Evolutionary conservation across 2,113 vertebrate genomes (phyloP), one percentile per base, ranked within the genome.

Genomic region (Gymnocephalus cernua): DNA sequence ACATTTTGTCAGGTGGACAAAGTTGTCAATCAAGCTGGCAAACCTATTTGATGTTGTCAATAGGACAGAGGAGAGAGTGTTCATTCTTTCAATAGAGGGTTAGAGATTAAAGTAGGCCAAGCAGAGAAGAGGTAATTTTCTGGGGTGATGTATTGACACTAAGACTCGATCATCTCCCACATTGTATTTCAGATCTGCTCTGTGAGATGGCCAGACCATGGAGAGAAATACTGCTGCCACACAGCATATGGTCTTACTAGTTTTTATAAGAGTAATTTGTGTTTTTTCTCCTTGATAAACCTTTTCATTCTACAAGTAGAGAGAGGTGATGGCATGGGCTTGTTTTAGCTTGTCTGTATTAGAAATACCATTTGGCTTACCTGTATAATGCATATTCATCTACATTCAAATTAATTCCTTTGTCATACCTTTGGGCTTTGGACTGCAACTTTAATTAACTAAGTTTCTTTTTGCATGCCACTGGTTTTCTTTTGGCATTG

Each of bases 1-100:
- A 89, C 92, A 93, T 94, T 95, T 91, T 94, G 92, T 94, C 93
- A 95, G 92, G 82, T 92, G 91, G 94, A 95, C 93, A 95, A 93
- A 95, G 94, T 94, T 96, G 94, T 95, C 95, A 95, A 93, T 95
- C 94, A 95, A 91, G 88, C 91, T 73, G 91, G 93, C 92, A 94
- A 95, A 94, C 89, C 94, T 88, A 95, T 95, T 95, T 95, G 91
- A 91, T 83, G 89, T 92, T 83, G 91, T 95, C 95, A 95, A 95
- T 95, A 89, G 94, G 89, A 95, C 87, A 73, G 92, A 90, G 85
- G 79, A 85, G 91, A 90, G 91, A 91, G 90, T 82, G 89, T 88
- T 93, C 87, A 77, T 88, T 87, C 79, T 90, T 90, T 94, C 94
- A 93, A 95, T 94, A 94, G 93, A 94, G 79, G 79, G 81, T 72